A percentile compares a stretch with the other conserved stretches of the same genome.
Conservation (phyloP, 2,113 vertebrate species). For the Formicarius rufipectus region DNA sequence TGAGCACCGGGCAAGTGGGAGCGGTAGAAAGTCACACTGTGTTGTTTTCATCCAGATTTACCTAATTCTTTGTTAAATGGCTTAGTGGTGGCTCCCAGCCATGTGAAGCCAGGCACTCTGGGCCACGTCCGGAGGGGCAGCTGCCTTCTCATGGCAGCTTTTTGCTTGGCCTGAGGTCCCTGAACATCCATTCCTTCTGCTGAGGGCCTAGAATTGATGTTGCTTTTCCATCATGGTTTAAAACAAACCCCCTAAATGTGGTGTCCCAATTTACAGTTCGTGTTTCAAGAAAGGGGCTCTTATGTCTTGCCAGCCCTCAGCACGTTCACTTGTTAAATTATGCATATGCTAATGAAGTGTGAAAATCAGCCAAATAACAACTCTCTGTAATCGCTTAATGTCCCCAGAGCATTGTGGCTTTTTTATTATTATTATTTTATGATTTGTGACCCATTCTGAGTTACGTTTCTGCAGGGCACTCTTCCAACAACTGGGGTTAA, state of each 20-base stretch:
- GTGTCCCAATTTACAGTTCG: constrained; percentile 66
- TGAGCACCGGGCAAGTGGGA: neutral
- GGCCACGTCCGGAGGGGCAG: neutral
- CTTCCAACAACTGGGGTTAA: constrained; percentile 85
- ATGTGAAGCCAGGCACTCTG: neutral
- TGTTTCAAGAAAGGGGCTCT: constrained; percentile 66
- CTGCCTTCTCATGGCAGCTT: neutral
- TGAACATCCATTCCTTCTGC: neutral
- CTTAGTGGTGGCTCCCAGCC: neutral
- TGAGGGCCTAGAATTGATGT: neutral
- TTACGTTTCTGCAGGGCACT: constrained; percentile 76
- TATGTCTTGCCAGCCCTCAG: constrained; percentile 71
- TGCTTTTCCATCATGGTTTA: constrained; percentile 39
- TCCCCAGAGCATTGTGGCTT: constrained; percentile 73
- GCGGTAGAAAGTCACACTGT: neutral
- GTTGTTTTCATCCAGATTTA: neutral
- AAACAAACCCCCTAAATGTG: neutral
- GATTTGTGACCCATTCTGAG: constrained; percentile 73
- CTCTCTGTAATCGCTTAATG: constrained; percentile 76
- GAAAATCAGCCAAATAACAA: constrained; percentile 81
- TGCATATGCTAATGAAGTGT: constrained; percentile 86
- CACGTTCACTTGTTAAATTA: constrained; percentile 80
- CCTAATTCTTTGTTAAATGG: neutral
- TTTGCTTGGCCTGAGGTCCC: neutral
- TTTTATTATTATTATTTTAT: constrained; percentile 67